Percentiles rank a stretch among this genome's conserved stretches.
Conservation (phyloP, 23 tunicate species). For the Diplosoma virens region DNA sequence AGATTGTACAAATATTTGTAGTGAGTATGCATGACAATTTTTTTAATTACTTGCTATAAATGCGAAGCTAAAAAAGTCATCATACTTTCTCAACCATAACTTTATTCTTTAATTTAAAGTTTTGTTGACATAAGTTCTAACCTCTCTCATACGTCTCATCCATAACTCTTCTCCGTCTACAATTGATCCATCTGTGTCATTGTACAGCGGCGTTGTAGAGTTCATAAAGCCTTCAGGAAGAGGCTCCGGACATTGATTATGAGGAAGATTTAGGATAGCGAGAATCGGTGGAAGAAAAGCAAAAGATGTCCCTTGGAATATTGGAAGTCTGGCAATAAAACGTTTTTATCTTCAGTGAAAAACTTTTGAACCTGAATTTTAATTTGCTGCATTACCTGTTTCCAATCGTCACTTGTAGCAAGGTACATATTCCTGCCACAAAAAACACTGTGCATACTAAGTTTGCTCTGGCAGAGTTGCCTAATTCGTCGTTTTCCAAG, state of each 20-base stretch:
- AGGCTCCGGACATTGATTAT: constrained; percentile 63
- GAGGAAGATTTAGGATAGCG: constrained; percentile 58
- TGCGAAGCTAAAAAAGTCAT: too few relatives aligned
- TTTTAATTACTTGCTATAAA: too few relatives aligned
- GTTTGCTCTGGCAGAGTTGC: constrained; percentile 50
- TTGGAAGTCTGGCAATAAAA: constrained; percentile 59
- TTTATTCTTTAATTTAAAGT: too few relatives aligned
- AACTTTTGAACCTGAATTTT: not conserved
- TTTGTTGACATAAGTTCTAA: too few relatives aligned
- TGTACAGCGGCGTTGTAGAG: constrained; percentile 38
- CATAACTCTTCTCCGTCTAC: constrained; percentile 71
- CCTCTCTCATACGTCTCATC: constrained; percentile 78
- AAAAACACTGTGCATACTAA: constrained; percentile 55
- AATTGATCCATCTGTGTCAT: constrained; percentile 59
- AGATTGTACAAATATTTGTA: not conserved
- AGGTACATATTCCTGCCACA: constrained; percentile 55
- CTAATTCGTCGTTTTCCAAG: constrained; percentile 44
- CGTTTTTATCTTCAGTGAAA: not conserved
- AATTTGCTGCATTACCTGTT: constrained; percentile 33
- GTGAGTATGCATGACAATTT: not conserved
- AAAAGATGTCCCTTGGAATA: constrained; percentile 79
- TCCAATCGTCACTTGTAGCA: constrained; percentile 75
- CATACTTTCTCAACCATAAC: not conserved
- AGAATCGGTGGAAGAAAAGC: constrained; percentile 56
- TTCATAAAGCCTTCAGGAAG: constrained; percentile 33